Base-by-base conservation (phyloP, 1,140 invertebrate genomes). In the Contarinia nasturtii region DNA sequence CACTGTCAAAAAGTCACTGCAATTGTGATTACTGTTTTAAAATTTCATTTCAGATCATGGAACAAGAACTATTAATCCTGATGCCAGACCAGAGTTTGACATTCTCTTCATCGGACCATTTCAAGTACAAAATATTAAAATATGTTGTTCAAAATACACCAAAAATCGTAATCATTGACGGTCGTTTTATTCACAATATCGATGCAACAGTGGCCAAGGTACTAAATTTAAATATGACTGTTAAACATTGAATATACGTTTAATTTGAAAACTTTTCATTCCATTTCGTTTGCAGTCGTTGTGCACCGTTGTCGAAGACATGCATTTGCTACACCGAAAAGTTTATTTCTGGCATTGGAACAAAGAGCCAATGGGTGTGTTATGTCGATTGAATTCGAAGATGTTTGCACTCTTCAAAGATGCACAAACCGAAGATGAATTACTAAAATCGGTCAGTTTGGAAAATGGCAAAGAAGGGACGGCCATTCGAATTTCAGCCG, bases 161-260 rank as follows among this genome's bases (percentile, higher is more conserved):
- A 46, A 50, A 36, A 38, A 45, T 54, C 1, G 68, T 81, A 38
- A 59, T 81, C 36, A 60, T 82, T 19, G 73, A 78, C 53, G 79
- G 79, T 7, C 58, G 65, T 45, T 71, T 75, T 54, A 67, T 79
- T 45, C 59, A 60, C 20, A 64, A 65, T 27, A 75, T 79, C 50
- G 77, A 80, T 56, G 66, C 71, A 1, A 79, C 76, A 3, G 74
- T 76, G 11, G 74, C 73, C 2, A 73, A 76, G 59, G 72, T 72
- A 55, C 49, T 40, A 4, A 14, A 40, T n/a, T 40, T 40, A 12
- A 33, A 22, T 41, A 18, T 40, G 33, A 34, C 14, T 34, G 33
- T 34, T 34, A 14, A 8, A 34, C 33, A 34, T 34, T 8, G 14
- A 8, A 34, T 34, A 14, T 14, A 8, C 14, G 33, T 14, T 8